Evolutionary conservation across 2,888 invertebrate genomes (phyloP).

Genomic region (Melinaea marsaeus): DNA sequence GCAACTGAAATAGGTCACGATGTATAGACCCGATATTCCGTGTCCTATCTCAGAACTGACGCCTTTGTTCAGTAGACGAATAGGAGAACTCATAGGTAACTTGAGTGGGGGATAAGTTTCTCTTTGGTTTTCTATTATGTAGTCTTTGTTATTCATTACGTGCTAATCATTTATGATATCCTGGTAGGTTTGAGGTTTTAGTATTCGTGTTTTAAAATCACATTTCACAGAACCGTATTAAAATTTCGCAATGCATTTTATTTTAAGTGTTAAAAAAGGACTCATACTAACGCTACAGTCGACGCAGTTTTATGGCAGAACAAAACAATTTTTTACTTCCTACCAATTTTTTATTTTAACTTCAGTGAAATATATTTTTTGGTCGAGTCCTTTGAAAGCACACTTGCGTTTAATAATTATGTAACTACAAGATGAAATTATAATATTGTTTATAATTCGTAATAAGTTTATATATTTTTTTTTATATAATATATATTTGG

Average conservation of each 20-base stretch:
- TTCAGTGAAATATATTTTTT: not conserved
- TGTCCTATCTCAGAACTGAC: slow-evolving; percentile 25
- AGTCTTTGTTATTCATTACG: too few relatives aligned
- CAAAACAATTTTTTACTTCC: slow-evolving; percentile 24
- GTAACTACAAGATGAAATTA: not conserved
- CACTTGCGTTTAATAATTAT: not conserved
- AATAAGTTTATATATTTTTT: too few relatives aligned
- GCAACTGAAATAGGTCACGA: slow-evolving; percentile 23
- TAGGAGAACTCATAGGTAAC: slow-evolving; percentile 21
- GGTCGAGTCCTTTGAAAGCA: not conserved
- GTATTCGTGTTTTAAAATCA: too few relatives aligned
- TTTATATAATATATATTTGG: too few relatives aligned
- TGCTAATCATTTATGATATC: too few relatives aligned
- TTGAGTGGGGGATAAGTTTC: slow-evolving; percentile 17
- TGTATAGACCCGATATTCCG: slow-evolving; percentile 19
- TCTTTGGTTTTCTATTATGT: too few relatives aligned
- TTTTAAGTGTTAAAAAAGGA: slow-evolving; percentile 16
- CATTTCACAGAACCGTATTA: too few relatives aligned
- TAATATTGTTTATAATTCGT: too few relatives aligned
- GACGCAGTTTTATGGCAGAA: slow-evolving; percentile 25
- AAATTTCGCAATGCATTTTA: too few relatives aligned
- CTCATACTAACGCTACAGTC: slow-evolving; percentile 18
- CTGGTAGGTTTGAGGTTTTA: too few relatives aligned
- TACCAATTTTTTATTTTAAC: slow-evolving; percentile 18
- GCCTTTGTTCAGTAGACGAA: slow-evolving; percentile 19